Conservation (phyloP, 2,888 invertebrate species). For the Ypsolopha scabrella region DNA sequence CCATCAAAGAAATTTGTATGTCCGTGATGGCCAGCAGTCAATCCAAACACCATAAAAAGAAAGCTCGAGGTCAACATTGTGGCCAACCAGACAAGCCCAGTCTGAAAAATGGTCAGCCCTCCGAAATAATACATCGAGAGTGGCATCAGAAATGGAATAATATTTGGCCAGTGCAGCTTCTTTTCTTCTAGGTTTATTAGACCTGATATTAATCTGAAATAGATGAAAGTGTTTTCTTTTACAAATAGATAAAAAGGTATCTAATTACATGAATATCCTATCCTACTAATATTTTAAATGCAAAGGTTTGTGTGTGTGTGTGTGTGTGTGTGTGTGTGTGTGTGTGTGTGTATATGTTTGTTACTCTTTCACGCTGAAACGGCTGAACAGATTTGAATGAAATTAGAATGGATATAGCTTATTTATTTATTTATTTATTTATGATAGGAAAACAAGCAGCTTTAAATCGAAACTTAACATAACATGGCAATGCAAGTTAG, state of each 20-base stretch:
- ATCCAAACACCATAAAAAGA: slow-evolving; percentile 73
- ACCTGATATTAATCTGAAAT: slow-evolving; percentile 27
- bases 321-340: too few relatives aligned
- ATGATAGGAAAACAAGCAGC: too few relatives aligned
- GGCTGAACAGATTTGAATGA: too few relatives aligned
- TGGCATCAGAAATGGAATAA: slow-evolving; percentile 44
- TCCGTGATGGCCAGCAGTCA: slow-evolving; percentile 86
- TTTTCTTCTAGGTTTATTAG: slow-evolving; percentile 30
- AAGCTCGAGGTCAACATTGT: slow-evolving; percentile 68
- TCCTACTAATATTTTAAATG: too few relatives aligned
- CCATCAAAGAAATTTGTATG: slow-evolving; percentile 87
- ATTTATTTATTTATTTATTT: too few relatives aligned
- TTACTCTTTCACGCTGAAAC: too few relatives aligned
- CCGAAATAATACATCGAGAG: slow-evolving; percentile 48
- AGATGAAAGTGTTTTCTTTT: not conserved
- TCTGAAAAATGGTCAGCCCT: slow-evolving; percentile 34
- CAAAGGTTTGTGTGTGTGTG: too few relatives aligned
- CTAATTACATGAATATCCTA: too few relatives aligned
- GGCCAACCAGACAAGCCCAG: slow-evolving; percentile 65
- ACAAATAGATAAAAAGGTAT: not conserved
- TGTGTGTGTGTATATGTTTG: too few relatives aligned
- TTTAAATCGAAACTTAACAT: too few relatives aligned
- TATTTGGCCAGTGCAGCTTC: slow-evolving; percentile 26
- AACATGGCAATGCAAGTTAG: too few relatives aligned
- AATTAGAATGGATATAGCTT: too few relatives aligned